Percentiles rank a stretch among this genome's conserved stretches.
phyloP scores from a whole-genome alignment of 1,140 invertebrate species.

The Camponotus vicinus region DNA sequence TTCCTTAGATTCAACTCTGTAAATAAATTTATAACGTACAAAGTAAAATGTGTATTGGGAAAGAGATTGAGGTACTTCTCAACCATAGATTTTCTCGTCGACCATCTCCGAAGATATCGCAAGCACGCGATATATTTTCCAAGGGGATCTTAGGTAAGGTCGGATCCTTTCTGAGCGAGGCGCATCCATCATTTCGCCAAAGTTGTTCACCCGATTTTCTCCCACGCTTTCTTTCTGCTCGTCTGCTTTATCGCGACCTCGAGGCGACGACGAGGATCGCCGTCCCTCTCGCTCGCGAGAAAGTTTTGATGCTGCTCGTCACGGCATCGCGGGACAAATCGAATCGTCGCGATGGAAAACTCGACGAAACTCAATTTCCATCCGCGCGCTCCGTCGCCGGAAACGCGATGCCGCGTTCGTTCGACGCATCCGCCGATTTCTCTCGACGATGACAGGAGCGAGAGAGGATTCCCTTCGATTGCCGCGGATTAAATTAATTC shows the following conservation, averaged over 20 bases:
- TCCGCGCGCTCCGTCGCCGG: slow-evolving; percentile 14
- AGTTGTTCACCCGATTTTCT: slow-evolving; percentile 32
- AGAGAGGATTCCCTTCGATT: slow-evolving; percentile 30
- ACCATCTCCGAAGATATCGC: neutral
- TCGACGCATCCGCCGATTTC: slow-evolving; percentile 10
- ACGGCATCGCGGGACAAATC: slow-evolving; percentile 65
- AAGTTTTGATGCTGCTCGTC: slow-evolving; percentile 61
- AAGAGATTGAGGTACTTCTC: neutral
- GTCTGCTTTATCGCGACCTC: neutral
- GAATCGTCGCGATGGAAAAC: slow-evolving; percentile 64
- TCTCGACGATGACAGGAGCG: neutral
- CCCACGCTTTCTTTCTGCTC: neutral
- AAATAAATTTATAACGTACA: slow-evolving; percentile 15
- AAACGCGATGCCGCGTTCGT: slow-evolving; percentile 52
- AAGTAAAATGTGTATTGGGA: neutral
- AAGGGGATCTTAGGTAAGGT: neutral
- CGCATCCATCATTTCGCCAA: slow-evolving; percentile 40
- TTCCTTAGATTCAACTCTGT: neutral
- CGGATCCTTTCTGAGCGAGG: neutral
- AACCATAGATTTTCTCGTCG: too few relatives aligned
- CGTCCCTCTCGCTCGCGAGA: neutral
- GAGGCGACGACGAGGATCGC: neutral
- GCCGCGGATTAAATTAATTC: slow-evolving; percentile 51
- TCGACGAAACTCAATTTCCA: slow-evolving; percentile 69
- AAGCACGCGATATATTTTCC: neutral